These are phyloP conservation scores for Ptilodon capucinus DNA, from an alignment of 2,888 invertebrate genomes.

Conservation along the genomic window DNA sequence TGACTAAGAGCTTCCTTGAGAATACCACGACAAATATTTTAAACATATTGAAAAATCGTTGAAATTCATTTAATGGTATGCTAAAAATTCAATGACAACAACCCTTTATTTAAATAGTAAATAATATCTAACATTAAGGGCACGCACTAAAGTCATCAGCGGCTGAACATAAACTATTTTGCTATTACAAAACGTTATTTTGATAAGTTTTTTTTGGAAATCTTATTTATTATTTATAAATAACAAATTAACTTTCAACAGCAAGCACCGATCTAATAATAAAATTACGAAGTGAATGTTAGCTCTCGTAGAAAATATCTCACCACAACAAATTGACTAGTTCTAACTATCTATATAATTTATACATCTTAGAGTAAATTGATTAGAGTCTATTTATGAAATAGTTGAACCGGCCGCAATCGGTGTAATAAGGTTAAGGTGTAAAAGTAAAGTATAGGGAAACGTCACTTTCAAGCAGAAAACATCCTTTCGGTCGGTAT, in stretches of 20 bases:
- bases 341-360: conserved; percentile 73
- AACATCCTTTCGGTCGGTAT: conserved; percentile 50
- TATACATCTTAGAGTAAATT: conserved; percentile 62
- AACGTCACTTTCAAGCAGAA: conserved; percentile 40
- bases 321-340: conserved; percentile 81
- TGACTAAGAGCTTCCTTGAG: conserved; percentile 56
- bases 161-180: conserved; percentile 43
- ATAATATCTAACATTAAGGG: conserved; percentile 53
- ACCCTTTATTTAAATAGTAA: conserved; percentile 53
- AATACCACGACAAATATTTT: conserved; percentile 47
- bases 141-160: conserved; percentile 47
- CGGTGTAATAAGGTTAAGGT: conserved; percentile 46
- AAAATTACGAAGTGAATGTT: conserved; percentile 66
- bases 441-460: conserved; percentile 45
- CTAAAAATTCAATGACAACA: conserved; percentile 71
- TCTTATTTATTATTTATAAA: conserved; percentile 50
- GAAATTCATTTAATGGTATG: conserved; percentile 43
- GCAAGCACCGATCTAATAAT: conserved; percentile 77
- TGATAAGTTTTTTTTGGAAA: conserved; percentile 66
- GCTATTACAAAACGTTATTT: conserved; percentile 55
- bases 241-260: conserved; percentile 70
- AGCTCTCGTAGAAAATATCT: conserved; percentile 75
- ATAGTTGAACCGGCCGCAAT: conserved; percentile 78
- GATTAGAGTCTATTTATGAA: conserved; percentile 70
- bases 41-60: conserved; percentile 56